Conservation (phyloP, 2,113 vertebrate genomes). For the Pandion haliaetus region DNA sequence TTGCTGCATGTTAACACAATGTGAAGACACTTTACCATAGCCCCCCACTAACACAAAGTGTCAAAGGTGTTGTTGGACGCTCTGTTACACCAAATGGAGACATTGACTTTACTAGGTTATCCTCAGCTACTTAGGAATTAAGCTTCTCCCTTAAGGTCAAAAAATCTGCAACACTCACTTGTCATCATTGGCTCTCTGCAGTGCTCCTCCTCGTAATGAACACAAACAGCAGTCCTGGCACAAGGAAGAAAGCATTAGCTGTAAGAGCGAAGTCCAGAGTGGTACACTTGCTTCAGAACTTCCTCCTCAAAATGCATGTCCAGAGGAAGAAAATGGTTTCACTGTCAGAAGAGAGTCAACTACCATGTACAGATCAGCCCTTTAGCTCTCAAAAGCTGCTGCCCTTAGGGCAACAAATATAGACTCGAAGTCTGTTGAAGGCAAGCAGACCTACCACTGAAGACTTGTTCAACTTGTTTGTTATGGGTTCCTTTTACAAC, state of each 20-base stretch:
- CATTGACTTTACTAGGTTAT: background rate
- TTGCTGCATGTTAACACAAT: background rate
- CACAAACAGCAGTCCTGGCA: constrained; percentile 95
- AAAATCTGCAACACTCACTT: constrained; percentile 80
- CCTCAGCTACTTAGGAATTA: background rate
- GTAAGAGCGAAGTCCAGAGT: background rate
- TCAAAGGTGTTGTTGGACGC: background rate
- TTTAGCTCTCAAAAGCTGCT: background rate
- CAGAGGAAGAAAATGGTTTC: background rate
- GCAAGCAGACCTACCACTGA: background rate
- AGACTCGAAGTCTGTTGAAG: background rate
- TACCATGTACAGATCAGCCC: background rate
- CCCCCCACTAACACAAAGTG: background rate
- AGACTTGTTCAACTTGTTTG: background rate
- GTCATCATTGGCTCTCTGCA: constrained; percentile 94
- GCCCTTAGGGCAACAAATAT: background rate
- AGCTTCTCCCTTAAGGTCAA: background rate
- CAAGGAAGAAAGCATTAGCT: background rate
- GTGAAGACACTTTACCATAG: background rate
- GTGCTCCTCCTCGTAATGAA: constrained; percentile 90
- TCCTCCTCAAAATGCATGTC: background rate
- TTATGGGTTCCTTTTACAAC: background rate
- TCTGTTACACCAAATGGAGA: background rate
- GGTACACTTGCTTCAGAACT: background rate
- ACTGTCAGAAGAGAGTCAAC: background rate